Percentiles rank a stretch among this genome's conserved stretches.
Evolutionary conservation across 2,888 invertebrate species (phyloP).

Genomic region (Apocheima hispidaria): DNA sequence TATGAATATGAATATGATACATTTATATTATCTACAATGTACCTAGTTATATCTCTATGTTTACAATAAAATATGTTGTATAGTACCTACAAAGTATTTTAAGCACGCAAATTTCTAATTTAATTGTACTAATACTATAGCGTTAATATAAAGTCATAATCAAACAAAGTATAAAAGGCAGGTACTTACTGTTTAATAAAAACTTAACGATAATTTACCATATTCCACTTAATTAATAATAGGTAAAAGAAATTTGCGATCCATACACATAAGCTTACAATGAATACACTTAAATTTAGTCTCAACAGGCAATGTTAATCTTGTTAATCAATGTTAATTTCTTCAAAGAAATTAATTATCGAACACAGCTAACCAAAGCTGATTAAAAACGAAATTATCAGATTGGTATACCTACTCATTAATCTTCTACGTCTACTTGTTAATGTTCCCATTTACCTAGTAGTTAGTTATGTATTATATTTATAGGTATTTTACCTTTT

Average conservation of each 20-base stretch:
- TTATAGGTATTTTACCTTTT: not conserved
- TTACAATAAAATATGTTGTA: not conserved
- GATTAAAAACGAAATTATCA: not conserved
- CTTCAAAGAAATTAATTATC: constrained; percentile 9
- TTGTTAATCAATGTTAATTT: too few relatives aligned
- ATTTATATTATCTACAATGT: constrained; percentile 3
- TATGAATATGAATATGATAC: constrained; percentile 1
- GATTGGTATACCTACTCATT: not conserved
- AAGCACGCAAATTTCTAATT: not conserved
- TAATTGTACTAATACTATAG: not conserved
- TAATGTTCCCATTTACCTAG: constrained; percentile 43
- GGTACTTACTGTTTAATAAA: too few relatives aligned
- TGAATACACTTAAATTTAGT: too few relatives aligned
- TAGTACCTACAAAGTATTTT: not conserved
- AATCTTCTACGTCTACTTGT: constrained; percentile 13
- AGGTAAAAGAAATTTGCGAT: too few relatives aligned
- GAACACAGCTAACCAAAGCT: not conserved
- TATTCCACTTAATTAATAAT: too few relatives aligned
- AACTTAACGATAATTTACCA: too few relatives aligned
- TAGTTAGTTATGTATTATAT: constrained; percentile 8
- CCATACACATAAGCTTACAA: too few relatives aligned
- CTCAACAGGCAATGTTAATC: too few relatives aligned
- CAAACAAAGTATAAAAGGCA: too few relatives aligned
- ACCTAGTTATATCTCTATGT: not conserved
- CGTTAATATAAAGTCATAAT: not conserved